Base-by-base conservation (phyloP, 2,113 vertebrate genomes). In the Nesoenas mayeri region DNA sequence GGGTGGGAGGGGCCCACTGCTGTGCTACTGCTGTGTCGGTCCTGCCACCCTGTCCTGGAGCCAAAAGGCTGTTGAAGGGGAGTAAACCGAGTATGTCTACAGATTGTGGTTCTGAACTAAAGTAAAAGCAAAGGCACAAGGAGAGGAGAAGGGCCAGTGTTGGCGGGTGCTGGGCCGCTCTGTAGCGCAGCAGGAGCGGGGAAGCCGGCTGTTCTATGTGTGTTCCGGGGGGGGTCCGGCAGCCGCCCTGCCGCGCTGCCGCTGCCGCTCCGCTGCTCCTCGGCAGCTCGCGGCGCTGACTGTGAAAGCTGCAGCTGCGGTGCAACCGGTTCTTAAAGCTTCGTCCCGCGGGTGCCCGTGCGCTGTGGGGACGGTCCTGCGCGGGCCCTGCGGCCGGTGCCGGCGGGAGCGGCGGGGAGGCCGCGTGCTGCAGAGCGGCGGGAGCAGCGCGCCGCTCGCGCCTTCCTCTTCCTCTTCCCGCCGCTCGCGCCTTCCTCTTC, bases 261-360 rank as follows among this genome's bases (percentile, higher is more conserved):
- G 54, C 40, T 20, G 10, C 66, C 36, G 20, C 36, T 3, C 42
- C 40, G 44, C 47, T 25, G n/a, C 80, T 79, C 24, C 51, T 38
- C 36, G 4, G 65, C 65, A 50, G 4, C 47, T 31, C 15, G 0
- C 28, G 47, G 28, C 22, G 5, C 1, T 12, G 62, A 15, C 1
- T 7, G 9, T 24, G 62, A 31, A 16, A n/a, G 4, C 14, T 15
- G 40, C 60, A 12, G 71, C 56, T 26, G 1, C 16, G 4, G 1
- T 4, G 31, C 28, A 26, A 3, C 28, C 13, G 1, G 14, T 15
- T 24, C 38, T 38, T 36, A 20, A 31, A 32, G 29, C 50, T n/a
- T 54, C 50, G 5, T 22, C 20, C 31, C 12, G 34, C 70, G 25
- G 12, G 20, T 6, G 70, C 6, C 36, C 29, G 2, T 3, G 4